Evolutionary conservation across 1,140 invertebrate species (phyloP).

Genomic region (Lordiphosa clarofinis): DNA sequence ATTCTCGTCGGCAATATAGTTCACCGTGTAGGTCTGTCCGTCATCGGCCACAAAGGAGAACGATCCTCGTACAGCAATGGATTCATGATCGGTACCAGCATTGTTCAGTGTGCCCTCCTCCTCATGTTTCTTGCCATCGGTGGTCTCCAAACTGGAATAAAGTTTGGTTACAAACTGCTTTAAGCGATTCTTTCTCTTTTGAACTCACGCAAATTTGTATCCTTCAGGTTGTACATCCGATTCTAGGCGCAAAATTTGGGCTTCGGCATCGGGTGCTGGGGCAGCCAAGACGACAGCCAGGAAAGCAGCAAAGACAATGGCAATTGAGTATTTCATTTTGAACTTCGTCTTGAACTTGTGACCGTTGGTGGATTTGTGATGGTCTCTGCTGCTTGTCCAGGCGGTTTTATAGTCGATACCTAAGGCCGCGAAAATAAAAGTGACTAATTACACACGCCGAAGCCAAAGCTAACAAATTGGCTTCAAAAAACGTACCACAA

Average conservation of each 20-base stretch:
- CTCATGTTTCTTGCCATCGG: constrained; percentile 62
- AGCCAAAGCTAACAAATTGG: constrained; percentile 62
- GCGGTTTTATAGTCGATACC: constrained; percentile 57
- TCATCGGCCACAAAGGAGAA: constrained; percentile 83
- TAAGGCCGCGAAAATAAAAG: constrained; percentile 63
- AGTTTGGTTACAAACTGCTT: no score
- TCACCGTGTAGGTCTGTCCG: constrained; percentile 84
- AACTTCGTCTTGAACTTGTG: constrained; percentile 40
- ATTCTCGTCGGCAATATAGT: constrained; percentile 88
- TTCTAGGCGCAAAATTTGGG: constrained; percentile 76
- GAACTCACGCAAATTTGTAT: constrained; percentile 81
- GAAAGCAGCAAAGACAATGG: no score
- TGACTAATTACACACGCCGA: constrained; percentile 71
- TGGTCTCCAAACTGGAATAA: constrained; percentile 61
- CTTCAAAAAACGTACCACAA: constrained; percentile 53
- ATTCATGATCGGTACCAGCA: constrained; percentile 62
- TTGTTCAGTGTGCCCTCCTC: constrained; percentile 65
- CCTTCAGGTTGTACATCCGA: constrained; percentile 80
- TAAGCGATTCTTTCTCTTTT: no score
- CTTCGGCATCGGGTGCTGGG: constrained; percentile 38
- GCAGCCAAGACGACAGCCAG: no score
- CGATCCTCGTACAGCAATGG: constrained; percentile 82
- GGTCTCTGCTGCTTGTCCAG: constrained; percentile 41
- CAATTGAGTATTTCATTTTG: constrained; percentile 61
- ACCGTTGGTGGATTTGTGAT: constrained; percentile 58